A percentile compares a stretch with the other conserved stretches of the same genome.
Evolutionary conservation across 2,888 invertebrate genomes (phyloP).

Genomic region (Calameuta filiformis): DNA sequence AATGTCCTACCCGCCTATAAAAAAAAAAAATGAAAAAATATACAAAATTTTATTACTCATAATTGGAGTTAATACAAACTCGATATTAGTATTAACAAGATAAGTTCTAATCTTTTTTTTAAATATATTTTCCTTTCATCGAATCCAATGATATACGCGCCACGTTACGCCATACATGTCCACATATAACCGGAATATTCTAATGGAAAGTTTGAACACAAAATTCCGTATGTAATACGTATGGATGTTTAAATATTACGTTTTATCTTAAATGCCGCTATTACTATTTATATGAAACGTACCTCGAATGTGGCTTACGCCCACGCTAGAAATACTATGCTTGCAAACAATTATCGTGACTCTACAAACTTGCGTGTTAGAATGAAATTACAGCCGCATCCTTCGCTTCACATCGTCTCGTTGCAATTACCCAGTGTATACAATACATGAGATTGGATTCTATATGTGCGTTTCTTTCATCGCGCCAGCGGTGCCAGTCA

Average conservation of each 20-base stretch:
- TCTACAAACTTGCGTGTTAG: background rate
- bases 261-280: background rate
- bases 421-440: background rate
- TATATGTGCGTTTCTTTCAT: background rate
- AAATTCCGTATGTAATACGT: background rate
- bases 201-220: background rate
- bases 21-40: background rate
- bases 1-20: background rate
- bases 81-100: background rate
- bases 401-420: background rate
- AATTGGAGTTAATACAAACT: background rate
- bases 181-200: background rate
- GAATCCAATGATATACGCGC: background rate
- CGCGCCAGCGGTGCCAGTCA: too few relatives aligned
- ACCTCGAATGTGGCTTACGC: background rate
- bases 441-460: background rate
- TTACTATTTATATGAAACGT: background rate
- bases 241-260: background rate
- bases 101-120: background rate
- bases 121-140: background rate
- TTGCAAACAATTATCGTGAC: background rate
- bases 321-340: background rate
- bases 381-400: background rate
- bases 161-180: background rate
- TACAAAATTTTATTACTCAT: background rate